Evolutionary conservation across 2,888 invertebrate species (phyloP), one percentile per base, ranked within the genome.

Genomic region (Nephrocerus scutellatus): DNA sequence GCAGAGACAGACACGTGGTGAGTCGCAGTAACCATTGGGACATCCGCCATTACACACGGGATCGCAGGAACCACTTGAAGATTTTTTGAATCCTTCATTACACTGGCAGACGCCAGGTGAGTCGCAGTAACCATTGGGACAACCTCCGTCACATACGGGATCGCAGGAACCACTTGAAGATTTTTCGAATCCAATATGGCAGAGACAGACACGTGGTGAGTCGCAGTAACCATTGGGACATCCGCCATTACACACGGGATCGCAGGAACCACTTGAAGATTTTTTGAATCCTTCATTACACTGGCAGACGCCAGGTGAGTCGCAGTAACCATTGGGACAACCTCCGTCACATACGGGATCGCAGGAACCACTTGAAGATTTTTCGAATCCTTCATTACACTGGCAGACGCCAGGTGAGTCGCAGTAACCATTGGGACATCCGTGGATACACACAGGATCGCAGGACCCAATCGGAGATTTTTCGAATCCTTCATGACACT

Each of bases 41-140:
- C 48, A 48, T 14, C 39, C 44, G 55, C 40, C 41, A 23, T 15
- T 28, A 44, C 57, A 60, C 8, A 46, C 30, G 10, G 53, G 55
- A 16, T 43, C 30, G 38, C 58, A 58, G 32, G 32, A 34, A 24
- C 18, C 18, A 14, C 5, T 12, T 44, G 70, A 64, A 0, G 72
- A 62, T 38, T 62, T 60, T 12, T 57, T 56, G 50, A 63, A 75
- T 2, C 75, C 76, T 6, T 62, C 51, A n/a, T 62, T 58, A 51
- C 79, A 79, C 15, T 60, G 62, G 56, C 79, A 79, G 2, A 67
- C 59, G 44, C 74, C 72, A 2, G 76, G 74, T 1, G 70, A 72
- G 2, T 71, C 68, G 54, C 77, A 77, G 26, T 66, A 66, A 19
- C 75, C 77, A 37, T 73, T 72, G 8, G 28, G 9, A 54, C 76